Percentiles rank a stretch among this genome's conserved stretches.
These are phyloP conservation scores for Macrobrachium nipponense DNA, from an alignment of 1,140 invertebrate species.

Conservation along the genomic window DNA sequence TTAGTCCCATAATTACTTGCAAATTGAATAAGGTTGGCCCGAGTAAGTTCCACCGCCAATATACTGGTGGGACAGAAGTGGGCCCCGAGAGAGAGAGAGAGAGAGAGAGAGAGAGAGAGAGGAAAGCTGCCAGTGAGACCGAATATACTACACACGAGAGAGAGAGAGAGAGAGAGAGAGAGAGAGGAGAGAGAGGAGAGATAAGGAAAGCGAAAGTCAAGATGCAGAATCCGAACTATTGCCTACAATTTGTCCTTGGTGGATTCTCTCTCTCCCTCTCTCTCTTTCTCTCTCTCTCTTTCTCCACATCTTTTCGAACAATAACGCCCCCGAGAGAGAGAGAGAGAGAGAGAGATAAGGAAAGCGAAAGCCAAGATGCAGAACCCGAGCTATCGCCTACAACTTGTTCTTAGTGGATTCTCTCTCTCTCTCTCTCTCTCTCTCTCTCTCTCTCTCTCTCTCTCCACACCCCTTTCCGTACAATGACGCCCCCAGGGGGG, in stretches of 20 bases:
- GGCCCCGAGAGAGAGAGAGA: slow-evolving; percentile 13
- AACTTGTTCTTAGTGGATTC: too few relatives aligned
- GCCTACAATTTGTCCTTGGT: too few relatives aligned
- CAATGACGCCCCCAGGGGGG: too few relatives aligned
- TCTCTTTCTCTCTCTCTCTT: too few relatives aligned
- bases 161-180: not conserved
- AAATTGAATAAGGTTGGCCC: slow-evolving; percentile 50
- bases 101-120: not conserved
- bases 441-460: too few relatives aligned
- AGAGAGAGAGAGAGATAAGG: slow-evolving; percentile 1
- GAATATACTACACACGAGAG: not conserved
- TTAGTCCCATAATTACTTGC: slow-evolving; percentile 54
- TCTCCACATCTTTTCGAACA: too few relatives aligned
- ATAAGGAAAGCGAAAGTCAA: not conserved
- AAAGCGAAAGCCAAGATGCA: not conserved
- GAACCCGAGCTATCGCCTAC: not conserved
- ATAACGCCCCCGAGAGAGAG: too few relatives aligned
- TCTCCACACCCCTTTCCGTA: too few relatives aligned
- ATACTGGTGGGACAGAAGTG: not conserved
- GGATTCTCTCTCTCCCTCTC: too few relatives aligned
- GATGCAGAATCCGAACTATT: not conserved
- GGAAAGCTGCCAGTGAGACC: not conserved
- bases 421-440: too few relatives aligned
- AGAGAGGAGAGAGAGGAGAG: not conserved
- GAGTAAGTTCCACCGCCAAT: slow-evolving; percentile 43